Evolutionary conservation across 2,888 invertebrate species (phyloP).

Genomic region (Andrena flavipes): DNA sequence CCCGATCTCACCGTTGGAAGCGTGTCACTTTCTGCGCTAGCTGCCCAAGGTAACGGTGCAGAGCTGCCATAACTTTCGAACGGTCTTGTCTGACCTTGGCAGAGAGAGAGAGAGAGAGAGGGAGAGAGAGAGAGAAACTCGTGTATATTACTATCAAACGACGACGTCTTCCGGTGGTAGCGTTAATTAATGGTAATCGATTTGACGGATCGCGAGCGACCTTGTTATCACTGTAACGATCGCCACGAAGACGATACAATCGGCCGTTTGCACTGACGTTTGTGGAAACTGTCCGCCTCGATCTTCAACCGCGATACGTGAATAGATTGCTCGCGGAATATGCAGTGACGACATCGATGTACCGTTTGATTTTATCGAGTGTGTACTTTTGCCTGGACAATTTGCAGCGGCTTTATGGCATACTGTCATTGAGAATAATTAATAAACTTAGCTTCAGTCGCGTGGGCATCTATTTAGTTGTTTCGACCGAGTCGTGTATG

Average conservation of each 20-base stretch:
- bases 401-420: too few species aligned
- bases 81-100: constrained; percentile 63
- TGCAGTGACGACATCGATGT: not conserved
- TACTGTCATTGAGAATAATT: too few species aligned
- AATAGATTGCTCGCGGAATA: not conserved
- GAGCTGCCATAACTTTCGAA: constrained; percentile 61
- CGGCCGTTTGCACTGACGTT: not conserved
- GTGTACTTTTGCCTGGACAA: constrained; percentile 2
- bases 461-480: not conserved
- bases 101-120: constrained; percentile 36
- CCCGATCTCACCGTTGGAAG: not conserved
- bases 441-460: too few species aligned
- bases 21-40: constrained; percentile 16
- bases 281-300: constrained; percentile 39
- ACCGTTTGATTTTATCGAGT: not conserved
- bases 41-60: constrained; percentile 48
- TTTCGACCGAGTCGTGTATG: too few species aligned
- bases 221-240: constrained; percentile 44
- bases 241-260: constrained; percentile 7
- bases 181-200: constrained; percentile 74
- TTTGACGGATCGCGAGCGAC: constrained; percentile 58
- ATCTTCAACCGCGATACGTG: constrained; percentile 31
- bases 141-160: constrained; percentile 50
- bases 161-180: constrained; percentile 44
- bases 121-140: constrained; percentile 29